phyloP scores from a whole-genome alignment of 2,113 vertebrate species.

The Nothocercus nigrocapillus region DNA sequence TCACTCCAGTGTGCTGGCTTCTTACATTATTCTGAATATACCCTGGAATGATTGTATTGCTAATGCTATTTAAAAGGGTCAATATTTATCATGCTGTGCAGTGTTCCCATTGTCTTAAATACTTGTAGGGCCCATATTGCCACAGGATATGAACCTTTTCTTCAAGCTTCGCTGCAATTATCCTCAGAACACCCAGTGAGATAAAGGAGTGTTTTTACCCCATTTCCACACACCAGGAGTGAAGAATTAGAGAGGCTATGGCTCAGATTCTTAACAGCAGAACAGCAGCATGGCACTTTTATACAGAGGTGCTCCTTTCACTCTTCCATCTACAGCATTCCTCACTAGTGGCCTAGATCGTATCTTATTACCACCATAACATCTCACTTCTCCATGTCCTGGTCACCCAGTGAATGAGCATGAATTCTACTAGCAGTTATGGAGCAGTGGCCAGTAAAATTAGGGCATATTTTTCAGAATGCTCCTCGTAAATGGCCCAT shows the following conservation, averaged over 20 bases:
- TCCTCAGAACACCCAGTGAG: background rate
- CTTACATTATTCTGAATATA: slow-evolving; percentile 4
- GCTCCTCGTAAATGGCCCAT: background rate
- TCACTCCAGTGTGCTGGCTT: background rate
- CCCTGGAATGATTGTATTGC: background rate
- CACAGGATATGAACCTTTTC: background rate
- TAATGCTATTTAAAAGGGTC: slow-evolving; percentile 48
- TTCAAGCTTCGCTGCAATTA: background rate
- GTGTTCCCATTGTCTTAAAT: slow-evolving; percentile 8
- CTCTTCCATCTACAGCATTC: background rate
- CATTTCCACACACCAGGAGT: background rate
- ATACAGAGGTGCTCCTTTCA: background rate
- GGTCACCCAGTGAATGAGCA: background rate
- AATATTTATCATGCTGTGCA: slow-evolving; percentile 48
- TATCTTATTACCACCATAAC: background rate
- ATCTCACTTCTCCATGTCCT: background rate
- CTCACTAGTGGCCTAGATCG: background rate
- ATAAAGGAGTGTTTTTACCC: background rate
- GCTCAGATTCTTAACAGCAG: background rate
- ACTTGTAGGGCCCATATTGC: background rate
- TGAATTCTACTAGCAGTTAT: background rate
- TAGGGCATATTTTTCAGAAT: background rate
- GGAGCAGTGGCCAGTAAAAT: background rate
- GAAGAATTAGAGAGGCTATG: background rate
- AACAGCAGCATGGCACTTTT: background rate